These are phyloP conservation scores for Anarhynchus alexandrinus DNA, from an alignment of 2,113 vertebrate genomes.

Conservation along the genomic window DNA sequence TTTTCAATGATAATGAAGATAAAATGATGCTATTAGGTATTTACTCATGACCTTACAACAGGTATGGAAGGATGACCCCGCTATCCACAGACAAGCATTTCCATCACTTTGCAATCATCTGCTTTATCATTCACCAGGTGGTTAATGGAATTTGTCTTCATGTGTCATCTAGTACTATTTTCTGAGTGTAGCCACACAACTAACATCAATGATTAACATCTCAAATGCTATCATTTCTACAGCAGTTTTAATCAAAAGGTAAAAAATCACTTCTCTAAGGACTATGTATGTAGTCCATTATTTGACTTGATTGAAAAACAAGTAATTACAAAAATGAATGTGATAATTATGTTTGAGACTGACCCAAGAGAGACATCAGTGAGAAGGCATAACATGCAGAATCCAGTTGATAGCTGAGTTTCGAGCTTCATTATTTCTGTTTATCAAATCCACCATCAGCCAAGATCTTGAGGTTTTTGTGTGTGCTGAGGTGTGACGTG, in stretches of 20 bases:
- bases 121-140: not conserved
- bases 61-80: not conserved
- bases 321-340: not conserved
- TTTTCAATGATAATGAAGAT: not conserved
- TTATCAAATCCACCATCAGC: not conserved
- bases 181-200: not conserved
- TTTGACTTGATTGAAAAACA: constrained; percentile 16
- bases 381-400: not conserved
- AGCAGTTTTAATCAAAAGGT: constrained; percentile 15
- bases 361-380: not conserved
- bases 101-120: not conserved
- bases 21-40: not conserved
- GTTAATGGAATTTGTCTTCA: constrained; percentile 11
- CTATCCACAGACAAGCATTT: not conserved
- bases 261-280: constrained; percentile 10
- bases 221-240: not conserved
- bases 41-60: not conserved
- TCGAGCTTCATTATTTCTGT: not conserved
- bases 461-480: not conserved
- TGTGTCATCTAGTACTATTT: not conserved
- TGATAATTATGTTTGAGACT: not conserved
- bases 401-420: not conserved
- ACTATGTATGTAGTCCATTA: not conserved
- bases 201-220: not conserved
- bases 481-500: not conserved